A percentile compares a stretch with the other conserved stretches of the same genome.
phyloP scores from a whole-genome alignment of 1,140 invertebrate genomes.

The Marisa cornuarietis region DNA sequence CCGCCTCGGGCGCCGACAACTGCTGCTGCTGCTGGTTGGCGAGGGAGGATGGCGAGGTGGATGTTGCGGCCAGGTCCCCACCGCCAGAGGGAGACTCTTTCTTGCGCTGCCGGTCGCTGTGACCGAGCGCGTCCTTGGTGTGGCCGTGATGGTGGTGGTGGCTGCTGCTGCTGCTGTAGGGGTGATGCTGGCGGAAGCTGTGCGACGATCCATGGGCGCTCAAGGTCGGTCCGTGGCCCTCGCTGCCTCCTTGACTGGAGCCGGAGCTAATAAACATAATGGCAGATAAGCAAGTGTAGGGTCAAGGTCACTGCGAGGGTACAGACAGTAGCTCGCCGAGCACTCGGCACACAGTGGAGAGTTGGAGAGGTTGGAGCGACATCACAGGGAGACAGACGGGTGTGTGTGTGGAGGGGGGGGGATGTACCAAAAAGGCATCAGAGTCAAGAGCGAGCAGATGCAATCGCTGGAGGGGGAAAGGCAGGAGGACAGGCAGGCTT shows the following conservation, averaged over 20 bases:
- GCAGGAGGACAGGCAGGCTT: too few species aligned
- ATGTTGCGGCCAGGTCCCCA: neutral
- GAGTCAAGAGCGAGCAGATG: too few species aligned
- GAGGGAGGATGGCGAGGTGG: slow-evolving; percentile 12
- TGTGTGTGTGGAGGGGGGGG: too few species aligned
- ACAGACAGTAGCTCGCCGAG: neutral
- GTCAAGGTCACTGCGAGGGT: neutral
- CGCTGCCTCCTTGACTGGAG: slow-evolving; percentile 32
- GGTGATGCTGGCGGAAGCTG: slow-evolving; percentile 19
- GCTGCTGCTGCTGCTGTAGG: slow-evolving; percentile 8
- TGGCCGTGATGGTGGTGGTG: slow-evolving; percentile 12
- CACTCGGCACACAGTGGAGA: neutral
- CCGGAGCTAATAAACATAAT: slow-evolving; percentile 31
- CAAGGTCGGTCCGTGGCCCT: slow-evolving; percentile 28
- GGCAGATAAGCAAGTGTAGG: neutral
- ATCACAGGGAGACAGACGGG: too few species aligned
- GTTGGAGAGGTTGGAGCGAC: neutral
- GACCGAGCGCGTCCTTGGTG: neutral
- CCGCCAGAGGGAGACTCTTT: slow-evolving; percentile 10
- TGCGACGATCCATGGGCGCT: slow-evolving; percentile 31
- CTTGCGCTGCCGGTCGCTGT: slow-evolving; percentile 9
- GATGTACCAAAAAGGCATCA: too few species aligned
- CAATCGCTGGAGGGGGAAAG: too few species aligned
- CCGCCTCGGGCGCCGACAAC: slow-evolving; percentile 37
- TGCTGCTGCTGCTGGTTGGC: slow-evolving; percentile 18